Conservation (phyloP, 2,888 invertebrate genomes). For the Lepas anatifera region DNA sequence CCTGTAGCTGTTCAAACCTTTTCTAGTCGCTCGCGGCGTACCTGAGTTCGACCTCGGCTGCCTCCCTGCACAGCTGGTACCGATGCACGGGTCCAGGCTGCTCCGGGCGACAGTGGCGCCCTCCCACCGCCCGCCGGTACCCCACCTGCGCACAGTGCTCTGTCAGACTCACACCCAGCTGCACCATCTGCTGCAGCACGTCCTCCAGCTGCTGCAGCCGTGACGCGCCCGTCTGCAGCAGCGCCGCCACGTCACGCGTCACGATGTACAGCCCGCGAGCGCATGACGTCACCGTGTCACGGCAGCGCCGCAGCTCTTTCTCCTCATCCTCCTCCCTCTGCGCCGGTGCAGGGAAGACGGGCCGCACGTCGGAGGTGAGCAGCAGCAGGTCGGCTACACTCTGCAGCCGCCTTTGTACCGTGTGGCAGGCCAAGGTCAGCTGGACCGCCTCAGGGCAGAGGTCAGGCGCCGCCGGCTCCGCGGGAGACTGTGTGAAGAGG, state of each 20-base stretch:
- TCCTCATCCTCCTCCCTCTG: too few relatives aligned
- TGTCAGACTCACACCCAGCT: conserved; percentile 29
- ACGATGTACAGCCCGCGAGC: conserved; percentile 28
- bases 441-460: conserved; percentile 13
- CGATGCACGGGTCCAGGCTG: conserved; percentile 30
- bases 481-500: neutral
- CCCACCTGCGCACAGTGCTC: conserved; percentile 31
- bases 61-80: conserved; percentile 30
- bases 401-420: conserved; percentile 31
- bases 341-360: conserved; percentile 29
- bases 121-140: conserved; percentile 29
- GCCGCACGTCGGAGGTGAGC: conserved; percentile 31
- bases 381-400: conserved; percentile 32
- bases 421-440: conserved; percentile 29
- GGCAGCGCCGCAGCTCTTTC: conserved; percentile 26
- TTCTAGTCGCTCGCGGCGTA: too few relatives aligned
- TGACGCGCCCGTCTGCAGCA: conserved; percentile 25
- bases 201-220: conserved; percentile 27
- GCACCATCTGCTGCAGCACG: conserved; percentile 28
- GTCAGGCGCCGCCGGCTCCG: neutral
- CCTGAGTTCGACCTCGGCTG: conserved; percentile 30
- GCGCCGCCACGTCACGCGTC: conserved; percentile 27
- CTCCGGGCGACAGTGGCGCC: conserved; percentile 27
- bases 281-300: conserved; percentile 28
- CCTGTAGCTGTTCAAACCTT: too few relatives aligned